A percentile compares a stretch with the other conserved stretches of the same genome.
Conservation (phyloP, 2,888 invertebrate genomes). For the Phortica okadai region DNA sequence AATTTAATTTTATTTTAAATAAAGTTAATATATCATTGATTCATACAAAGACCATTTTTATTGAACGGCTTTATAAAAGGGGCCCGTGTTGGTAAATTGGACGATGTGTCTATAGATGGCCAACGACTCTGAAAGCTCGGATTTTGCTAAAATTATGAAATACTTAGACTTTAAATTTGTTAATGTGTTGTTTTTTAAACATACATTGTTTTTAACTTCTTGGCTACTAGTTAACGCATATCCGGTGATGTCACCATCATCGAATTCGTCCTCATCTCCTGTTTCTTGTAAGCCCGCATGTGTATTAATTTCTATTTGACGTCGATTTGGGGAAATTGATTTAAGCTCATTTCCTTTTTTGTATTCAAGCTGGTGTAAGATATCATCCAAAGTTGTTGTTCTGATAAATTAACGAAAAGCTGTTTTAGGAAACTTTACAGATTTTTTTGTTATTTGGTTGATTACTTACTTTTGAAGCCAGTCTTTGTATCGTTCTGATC, state of each 20-base stretch:
- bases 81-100: not conserved
- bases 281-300: constrained; percentile 48
- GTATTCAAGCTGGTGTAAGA: constrained; percentile 80
- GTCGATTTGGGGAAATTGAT: not conserved
- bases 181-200: not conserved
- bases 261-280: constrained; percentile 78
- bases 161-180: constrained; percentile 15
- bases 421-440: not conserved
- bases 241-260: constrained; percentile 80
- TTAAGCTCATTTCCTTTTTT: not conserved
- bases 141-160: not conserved
- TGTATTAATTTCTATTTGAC: constrained; percentile 41
- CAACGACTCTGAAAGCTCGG: not conserved
- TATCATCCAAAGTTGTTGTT: constrained; percentile 83
- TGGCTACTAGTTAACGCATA: constrained; percentile 60
- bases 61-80: constrained; percentile 6
- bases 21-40: not conserved
- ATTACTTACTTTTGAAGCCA: constrained; percentile 41
- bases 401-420: constrained; percentile 73
- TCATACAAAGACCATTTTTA: constrained; percentile 16
- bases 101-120: not conserved
- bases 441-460: not conserved
- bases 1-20: constrained; percentile 2
- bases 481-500: constrained; percentile 43
- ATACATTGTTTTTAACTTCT: constrained; percentile 3